Percentiles rank a stretch among this genome's conserved stretches.
These are phyloP conservation scores for Fringilla coelebs DNA, from an alignment of 2,797 vertebrate genomes.

Conservation along the genomic window DNA sequence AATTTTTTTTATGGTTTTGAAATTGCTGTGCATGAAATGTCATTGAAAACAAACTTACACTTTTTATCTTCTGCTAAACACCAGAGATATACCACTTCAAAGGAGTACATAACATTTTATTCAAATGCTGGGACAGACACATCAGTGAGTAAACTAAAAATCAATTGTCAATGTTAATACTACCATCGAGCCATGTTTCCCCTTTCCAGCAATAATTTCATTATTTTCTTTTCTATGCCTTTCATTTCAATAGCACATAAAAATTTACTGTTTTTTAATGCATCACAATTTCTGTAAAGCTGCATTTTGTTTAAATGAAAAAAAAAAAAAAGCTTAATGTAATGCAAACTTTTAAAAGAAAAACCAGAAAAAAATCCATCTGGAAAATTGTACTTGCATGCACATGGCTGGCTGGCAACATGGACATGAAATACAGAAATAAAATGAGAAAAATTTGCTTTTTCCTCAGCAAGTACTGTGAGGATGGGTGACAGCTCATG, in stretches of 20 bases:
- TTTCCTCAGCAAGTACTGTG: neutral
- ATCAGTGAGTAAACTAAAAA: neutral
- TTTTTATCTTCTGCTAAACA: slow-evolving; percentile 21
- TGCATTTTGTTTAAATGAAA: neutral
- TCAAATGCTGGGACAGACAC: neutral
- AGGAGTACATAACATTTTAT: neutral
- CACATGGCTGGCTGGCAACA: neutral
- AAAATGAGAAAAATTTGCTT: neutral
- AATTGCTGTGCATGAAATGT: neutral
- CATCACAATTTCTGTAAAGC: neutral
- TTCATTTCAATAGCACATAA: neutral
- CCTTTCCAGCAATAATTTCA: neutral
- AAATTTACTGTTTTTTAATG: neutral
- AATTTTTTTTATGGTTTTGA: neutral
- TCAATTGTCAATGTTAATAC: neutral
- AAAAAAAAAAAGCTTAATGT: neutral
- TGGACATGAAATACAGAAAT: neutral
- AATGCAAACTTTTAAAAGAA: neutral
- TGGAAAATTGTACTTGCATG: neutral
- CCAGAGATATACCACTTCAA: neutral
- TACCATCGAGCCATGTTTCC: neutral
- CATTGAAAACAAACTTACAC: neutral
- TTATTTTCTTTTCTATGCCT: neutral
- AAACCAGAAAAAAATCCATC: neutral
- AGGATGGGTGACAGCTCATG: neutral